Evolutionary conservation across 2,888 invertebrate genomes (phyloP), one percentile per base, ranked within the genome.

Genomic region (Chrysolina haemoptera): DNA sequence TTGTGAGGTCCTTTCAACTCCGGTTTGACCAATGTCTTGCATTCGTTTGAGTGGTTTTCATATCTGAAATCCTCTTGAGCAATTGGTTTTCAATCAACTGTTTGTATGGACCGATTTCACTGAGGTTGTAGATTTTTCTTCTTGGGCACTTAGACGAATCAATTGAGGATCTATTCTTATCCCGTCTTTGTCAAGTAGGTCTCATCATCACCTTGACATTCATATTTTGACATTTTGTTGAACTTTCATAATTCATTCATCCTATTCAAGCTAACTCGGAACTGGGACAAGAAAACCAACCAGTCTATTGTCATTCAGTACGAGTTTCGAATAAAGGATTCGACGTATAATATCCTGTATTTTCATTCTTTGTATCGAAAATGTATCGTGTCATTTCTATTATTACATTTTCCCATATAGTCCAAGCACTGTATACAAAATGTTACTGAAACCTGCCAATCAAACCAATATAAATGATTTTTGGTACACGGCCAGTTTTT

Each of bases 141-240:
- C 8, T 35, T 35, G 35, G 4, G 8, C 35, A 35, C 1, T 16
- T 46, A 16, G 16, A 16, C 5, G 5, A n/a, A 16, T 46, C 14
- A 5, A 46, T 27, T 27, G n/a, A 46, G 8, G 16, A 48, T 48
- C 10, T 48, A 46, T 46, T 6, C n/a, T n/a, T 46, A 46, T n/a
- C 46, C 46, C 16, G 16, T 16, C 16, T 50, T 18, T 20, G 11
- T 53, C 53, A 20, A 20, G 9, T 11, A 11, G 53, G 53, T 18
- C 53, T 12, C 10, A 18, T 50, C 9, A 20, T 14, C 5, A 27
- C 11, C n/a, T 35, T 59, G 59, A 9, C 35, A 59, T 59, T 59
- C 35, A 59, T 59, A 27, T 35, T 22, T n/a, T 59, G 59, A 59
- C 59, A 59, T 59, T 59, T 1, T 9, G 4, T n/a, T 59, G 59